Evolutionary conservation across 1,140 invertebrate species (phyloP), one percentile per base, ranked within the genome.

Genomic region (Olivierus martensii): DNA sequence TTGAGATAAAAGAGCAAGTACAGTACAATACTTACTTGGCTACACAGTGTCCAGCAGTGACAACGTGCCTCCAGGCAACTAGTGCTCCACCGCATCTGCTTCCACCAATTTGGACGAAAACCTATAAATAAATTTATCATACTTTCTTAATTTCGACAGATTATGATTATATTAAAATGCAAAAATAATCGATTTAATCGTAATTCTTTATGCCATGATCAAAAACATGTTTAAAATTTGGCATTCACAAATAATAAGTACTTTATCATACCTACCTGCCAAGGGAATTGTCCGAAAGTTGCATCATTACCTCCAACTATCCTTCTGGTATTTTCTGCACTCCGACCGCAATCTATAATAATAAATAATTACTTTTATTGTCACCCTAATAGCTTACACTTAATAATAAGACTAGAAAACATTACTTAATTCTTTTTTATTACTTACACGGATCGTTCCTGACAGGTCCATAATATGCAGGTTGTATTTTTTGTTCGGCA

Each of bases 1-100:
- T n/a, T n/a, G n/a, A n/a, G n/a, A n/a, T n/a, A n/a, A n/a, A n/a
- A n/a, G n/a, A n/a, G n/a, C n/a, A n/a, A n/a, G n/a, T n/a, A n/a
- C n/a, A 28, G 9, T 28, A 28, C 11, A 2, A 35, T 15, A 18
- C 69, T 74, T 70, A 80, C 79, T 79, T 79, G 22, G 87, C 87
- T 39, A 96, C 92, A 69, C 92, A 97, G 70, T 97, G 93, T 6
- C 92, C 92, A 12, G 93, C 92, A 21, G 89, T 95, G 18, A 96
- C 87, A 1, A 97, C 88, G 71, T 95, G 90, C 52, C 84, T 79
- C 46, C 86, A 76, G 61, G 87, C 92, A 56, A 96, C 83, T 51
- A 97, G 76, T 2, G 90, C 92, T 28, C 90, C 92, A 3, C 93
- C 93, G 68, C 93, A 97, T 69, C 89, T 86, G 70, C 74, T 80